These are phyloP conservation scores for Luehdorfia chinensis DNA, from an alignment of 1,140 invertebrate genomes.

Conservation along the genomic window DNA sequence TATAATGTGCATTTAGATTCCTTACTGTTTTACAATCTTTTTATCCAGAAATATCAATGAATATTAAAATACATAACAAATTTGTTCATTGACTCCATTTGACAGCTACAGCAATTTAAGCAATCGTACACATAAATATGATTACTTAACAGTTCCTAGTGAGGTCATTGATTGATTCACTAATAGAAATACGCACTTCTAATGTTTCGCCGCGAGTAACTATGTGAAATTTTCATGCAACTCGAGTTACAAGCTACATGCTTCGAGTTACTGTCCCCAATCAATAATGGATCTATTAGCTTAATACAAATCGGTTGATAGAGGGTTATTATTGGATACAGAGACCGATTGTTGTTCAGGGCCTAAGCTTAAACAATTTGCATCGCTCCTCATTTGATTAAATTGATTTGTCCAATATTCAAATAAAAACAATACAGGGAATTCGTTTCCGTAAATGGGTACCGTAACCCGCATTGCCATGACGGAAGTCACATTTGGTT, in stretches of 20 bases:
- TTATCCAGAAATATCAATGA: no score
- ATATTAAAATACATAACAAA: no score
- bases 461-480: no score
- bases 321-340: conserved; percentile 25
- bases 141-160: no score
- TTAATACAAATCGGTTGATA: conserved; percentile 29
- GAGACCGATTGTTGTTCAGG: conserved; percentile 22
- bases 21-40: no score
- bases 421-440: conserved; percentile 22
- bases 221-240: conserved; percentile 5
- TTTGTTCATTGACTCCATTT: no score
- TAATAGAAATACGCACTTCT: no score
- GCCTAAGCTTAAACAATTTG: conserved; percentile 17
- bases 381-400: conserved; percentile 8
- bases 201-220: conserved; percentile 14
- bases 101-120: no score
- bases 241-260: conserved; percentile 17
- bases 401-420: conserved; percentile 37
- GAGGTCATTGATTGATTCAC: no score
- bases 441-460: conserved; percentile 7
- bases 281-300: conserved; percentile 30
- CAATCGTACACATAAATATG: no score
- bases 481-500: no score
- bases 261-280: conserved; percentile 39
- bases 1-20: no score